Base-by-base conservation (phyloP, 1,140 invertebrate species). In the Hesperophylax magnus region DNA sequence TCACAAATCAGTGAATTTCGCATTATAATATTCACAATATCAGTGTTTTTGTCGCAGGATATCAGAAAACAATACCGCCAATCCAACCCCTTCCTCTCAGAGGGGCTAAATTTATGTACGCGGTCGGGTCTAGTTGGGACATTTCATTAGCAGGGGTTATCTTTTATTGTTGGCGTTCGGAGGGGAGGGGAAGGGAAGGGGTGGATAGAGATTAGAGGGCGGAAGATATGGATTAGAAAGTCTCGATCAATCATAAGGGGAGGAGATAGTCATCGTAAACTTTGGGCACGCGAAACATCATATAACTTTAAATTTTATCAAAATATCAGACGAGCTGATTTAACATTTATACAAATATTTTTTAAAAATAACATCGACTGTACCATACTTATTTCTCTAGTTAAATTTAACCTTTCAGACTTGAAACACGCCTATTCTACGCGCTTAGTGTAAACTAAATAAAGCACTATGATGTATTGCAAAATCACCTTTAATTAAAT, bases 161-260 rank as follows among this genome's bases (percentile, higher is more conserved):
- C 74, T 60, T 60, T 76, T 76, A 76, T 76, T 74, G 71, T 74
- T 74, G 27, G 52, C 27, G 52, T 54, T 7, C 17, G 39, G 39
- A 56, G 22, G 22, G 53, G 74, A 56, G 39, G 27, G 56, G 15
- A n/a, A 9, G 14, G 24, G n/a, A n/a, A n/a, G 72, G 53, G 52
- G 8, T 15, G n/a, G 22, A 47, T n/a, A 22, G n/a, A 76, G 74
- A 76, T 76, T 60, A 61, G 56, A 60, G 31, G 74, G 24, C 17
- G 74, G 58, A 61, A 76, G 74, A 76, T 76, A 76, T 76, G 74
- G 74, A 76, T 76, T 76, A 76, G 54, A 61, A 61, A 61, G 58
- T 39, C 54, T 31, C 56, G 74, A 76, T 76, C 74, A 76, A 76
- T 76, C 74, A 76, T 60, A 61, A 47, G 74, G 54, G 20, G 54